Conservation (phyloP, 2,797 vertebrate species). For the Craterocephalus amniculus region DNA sequence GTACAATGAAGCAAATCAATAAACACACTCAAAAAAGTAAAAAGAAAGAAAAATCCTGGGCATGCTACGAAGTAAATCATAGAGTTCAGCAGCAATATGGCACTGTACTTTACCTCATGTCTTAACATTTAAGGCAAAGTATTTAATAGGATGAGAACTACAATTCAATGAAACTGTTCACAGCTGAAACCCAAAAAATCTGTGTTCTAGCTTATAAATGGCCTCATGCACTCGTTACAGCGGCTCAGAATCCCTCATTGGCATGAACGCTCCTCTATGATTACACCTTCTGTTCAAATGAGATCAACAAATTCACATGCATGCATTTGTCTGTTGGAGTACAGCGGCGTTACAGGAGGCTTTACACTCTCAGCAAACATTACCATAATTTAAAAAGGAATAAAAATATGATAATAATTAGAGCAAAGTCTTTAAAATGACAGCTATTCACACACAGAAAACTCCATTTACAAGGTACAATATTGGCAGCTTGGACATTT, state of each 20-base stretch:
- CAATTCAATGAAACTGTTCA: constrained; percentile 34
- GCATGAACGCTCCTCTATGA: constrained; percentile 28
- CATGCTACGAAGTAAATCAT: constrained; percentile 45
- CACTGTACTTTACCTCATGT: constrained; percentile 69
- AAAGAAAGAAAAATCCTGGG: constrained; percentile 3
- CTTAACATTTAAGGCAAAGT: constrained; percentile 66
- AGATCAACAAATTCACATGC: constrained; percentile 39
- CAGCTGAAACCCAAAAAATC: constrained; percentile 43
- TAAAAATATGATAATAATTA: constrained; percentile 42
- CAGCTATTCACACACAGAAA: constrained; percentile 61
- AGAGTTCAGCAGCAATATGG: constrained; percentile 36
- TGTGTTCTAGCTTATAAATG: constrained; percentile 25
- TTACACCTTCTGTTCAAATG: constrained; percentile 35
- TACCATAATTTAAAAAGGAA: constrained; percentile 39
- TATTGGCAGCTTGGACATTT: constrained; percentile 54
- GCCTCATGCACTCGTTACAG: constrained; percentile 2
- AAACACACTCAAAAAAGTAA: constrained; percentile 20
- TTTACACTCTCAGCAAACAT: constrained; percentile 57
- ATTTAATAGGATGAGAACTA: constrained; percentile 27
- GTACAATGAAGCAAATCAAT: constrained; percentile 28
- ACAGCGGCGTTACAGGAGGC: constrained; percentile 53
- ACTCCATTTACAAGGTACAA: constrained; percentile 57
- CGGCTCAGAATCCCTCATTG: constrained; percentile 30
- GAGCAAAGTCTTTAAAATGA: constrained; percentile 46
- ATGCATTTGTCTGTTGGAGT: constrained; percentile 58